Percentiles rank a stretch among this genome's conserved stretches.
Conservation (phyloP, 2,113 vertebrate species). For the Megaptera novaeangliae region DNA sequence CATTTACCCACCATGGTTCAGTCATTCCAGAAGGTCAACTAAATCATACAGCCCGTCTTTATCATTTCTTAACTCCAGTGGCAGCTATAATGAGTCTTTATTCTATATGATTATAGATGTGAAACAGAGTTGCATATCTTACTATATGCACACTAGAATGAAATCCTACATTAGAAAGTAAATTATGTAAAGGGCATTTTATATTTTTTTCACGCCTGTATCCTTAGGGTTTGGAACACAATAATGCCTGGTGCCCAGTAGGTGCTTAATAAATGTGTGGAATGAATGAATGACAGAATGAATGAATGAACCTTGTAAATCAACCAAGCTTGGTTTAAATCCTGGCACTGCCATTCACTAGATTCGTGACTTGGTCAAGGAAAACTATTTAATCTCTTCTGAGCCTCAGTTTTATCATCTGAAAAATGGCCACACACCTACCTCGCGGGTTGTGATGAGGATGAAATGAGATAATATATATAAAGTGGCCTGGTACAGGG, state of each 20-base stretch:
- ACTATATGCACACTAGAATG: not conserved
- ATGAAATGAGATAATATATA: not conserved
- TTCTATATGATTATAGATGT: not conserved
- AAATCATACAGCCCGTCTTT: not conserved
- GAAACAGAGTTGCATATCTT: not conserved
- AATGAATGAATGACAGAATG: not conserved
- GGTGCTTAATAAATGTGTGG: not conserved
- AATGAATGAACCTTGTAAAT: not conserved
- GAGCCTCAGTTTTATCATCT: not conserved
- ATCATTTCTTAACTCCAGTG: not conserved
- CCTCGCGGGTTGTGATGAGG: not conserved
- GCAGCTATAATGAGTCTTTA: slow-evolving; percentile 16
- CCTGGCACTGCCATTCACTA: not conserved
- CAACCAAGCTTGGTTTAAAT: not conserved
- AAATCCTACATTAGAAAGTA: not conserved
- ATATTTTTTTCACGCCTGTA: not conserved
- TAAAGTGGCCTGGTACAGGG: not conserved
- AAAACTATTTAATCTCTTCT: not conserved
- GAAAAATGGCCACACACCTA: not conserved
- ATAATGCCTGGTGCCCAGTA: not conserved
- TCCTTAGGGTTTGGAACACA: not conserved
- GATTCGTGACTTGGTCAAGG: slow-evolving; percentile 8
- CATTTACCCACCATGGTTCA: not conserved
- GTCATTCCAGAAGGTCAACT: not conserved
- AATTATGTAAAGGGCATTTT: not conserved